Percentiles rank a stretch among this genome's conserved stretches.
phyloP scores from a whole-genome alignment of 2,888 invertebrate species.

The Oligia strigilis region DNA sequence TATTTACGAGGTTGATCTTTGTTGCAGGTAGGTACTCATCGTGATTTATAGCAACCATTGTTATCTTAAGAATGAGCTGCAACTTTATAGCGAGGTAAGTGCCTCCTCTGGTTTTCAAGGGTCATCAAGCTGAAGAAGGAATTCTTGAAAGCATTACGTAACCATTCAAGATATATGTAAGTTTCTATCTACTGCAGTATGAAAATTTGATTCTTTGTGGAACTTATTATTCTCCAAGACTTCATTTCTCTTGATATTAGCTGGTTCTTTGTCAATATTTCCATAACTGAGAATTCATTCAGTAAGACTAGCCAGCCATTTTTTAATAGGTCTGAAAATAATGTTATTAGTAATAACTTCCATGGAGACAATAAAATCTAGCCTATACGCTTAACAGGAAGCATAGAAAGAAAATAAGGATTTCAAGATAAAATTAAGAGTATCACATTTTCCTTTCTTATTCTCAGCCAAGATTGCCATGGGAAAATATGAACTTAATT shows the following conservation, averaged over 20 bases:
- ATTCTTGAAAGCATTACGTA: constrained; percentile 20
- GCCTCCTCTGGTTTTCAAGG: constrained; percentile 7
- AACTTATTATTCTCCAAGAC: neutral
- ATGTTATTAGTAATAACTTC: constrained; percentile 1
- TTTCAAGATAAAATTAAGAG: constrained; percentile 35
- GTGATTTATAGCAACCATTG: constrained; percentile 68
- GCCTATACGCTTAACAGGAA: neutral
- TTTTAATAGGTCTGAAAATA: neutral
- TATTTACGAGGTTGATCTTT: constrained; percentile 65
- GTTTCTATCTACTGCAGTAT: neutral
- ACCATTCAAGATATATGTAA: neutral
- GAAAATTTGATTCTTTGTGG: neutral
- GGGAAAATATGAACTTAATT: constrained; percentile 11
- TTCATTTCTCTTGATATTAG: constrained; percentile 1
- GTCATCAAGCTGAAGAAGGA: constrained; percentile 4
- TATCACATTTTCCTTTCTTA: constrained; percentile 31
- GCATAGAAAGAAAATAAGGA: constrained; percentile 9
- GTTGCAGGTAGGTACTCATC: constrained; percentile 70
- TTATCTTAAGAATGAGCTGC: constrained; percentile 45
- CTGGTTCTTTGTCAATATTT: constrained; percentile 1
- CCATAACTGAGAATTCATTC: neutral
- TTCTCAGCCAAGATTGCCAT: neutral
- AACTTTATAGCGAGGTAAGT: constrained; percentile 54
- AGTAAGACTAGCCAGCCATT: neutral
- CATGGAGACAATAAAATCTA: constrained; percentile 15